These are phyloP conservation scores for Diplodus sargus DNA, from an alignment of 2,797 vertebrate genomes.

Conservation along the genomic window DNA sequence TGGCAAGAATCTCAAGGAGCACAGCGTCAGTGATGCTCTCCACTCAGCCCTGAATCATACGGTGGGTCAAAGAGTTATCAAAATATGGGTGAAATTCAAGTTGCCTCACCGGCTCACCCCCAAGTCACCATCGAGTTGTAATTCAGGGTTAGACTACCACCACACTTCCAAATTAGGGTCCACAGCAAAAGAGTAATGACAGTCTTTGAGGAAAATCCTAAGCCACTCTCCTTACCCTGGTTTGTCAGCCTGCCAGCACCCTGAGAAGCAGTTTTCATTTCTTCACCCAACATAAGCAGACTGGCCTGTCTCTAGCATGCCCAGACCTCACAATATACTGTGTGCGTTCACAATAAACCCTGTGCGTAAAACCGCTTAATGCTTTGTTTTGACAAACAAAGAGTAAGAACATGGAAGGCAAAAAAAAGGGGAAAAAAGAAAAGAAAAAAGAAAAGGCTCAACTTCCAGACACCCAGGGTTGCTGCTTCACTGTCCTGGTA, in stretches of 20 bases:
- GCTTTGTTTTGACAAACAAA: constrained; percentile 80
- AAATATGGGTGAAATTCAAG: constrained; percentile 78
- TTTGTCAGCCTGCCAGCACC: constrained; percentile 73
- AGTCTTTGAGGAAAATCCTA: constrained; percentile 77
- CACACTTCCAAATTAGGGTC: constrained; percentile 82
- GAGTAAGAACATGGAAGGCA: constrained; percentile 60
- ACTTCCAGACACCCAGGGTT: constrained; percentile 21
- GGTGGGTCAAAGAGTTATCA: constrained; percentile 78
- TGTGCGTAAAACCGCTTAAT: constrained; percentile 75
- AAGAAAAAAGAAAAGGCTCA: constrained; percentile 10
- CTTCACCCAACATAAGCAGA: constrained; percentile 74
- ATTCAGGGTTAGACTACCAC: constrained; percentile 80
- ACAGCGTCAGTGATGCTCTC: constrained; percentile 44
- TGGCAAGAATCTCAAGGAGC: constrained; percentile 36
- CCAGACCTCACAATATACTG: constrained; percentile 64
- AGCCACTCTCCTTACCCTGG: constrained; percentile 74
- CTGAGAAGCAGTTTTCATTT: constrained; percentile 66
- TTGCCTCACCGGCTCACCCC: constrained; percentile 64
- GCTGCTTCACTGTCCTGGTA: constrained; percentile 26
- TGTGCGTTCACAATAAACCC: constrained; percentile 71
- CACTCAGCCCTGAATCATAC: constrained; percentile 56
- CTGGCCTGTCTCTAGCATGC: constrained; percentile 54
- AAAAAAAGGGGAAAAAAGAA: neutral
- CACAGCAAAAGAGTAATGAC: constrained; percentile 80
- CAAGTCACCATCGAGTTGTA: constrained; percentile 75